Percentiles rank a stretch among this genome's conserved stretches.
Conservation (phyloP, 2,888 invertebrate species). For the Hedya salicella region DNA sequence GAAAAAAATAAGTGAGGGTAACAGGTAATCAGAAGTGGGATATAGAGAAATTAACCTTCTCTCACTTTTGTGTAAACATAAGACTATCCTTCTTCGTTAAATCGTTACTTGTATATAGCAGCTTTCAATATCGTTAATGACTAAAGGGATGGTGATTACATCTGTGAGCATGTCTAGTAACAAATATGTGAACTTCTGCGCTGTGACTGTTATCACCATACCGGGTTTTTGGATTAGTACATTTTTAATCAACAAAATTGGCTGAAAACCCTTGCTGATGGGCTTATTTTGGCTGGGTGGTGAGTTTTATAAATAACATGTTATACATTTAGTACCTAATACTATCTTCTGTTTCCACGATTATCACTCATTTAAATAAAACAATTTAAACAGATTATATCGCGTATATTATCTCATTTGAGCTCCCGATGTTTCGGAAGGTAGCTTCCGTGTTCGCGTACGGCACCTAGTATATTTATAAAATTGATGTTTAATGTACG, state of each 20-base stretch:
- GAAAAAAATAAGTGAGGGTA: conserved; percentile 16
- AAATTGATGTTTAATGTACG: too few species aligned
- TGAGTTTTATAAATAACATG: too few species aligned
- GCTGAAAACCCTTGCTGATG: conserved; percentile 80
- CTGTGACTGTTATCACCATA: conserved; percentile 83
- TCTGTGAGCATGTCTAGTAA: conserved; percentile 84
- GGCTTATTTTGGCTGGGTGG: conserved; percentile 82
- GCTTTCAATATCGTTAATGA: conserved; percentile 85
- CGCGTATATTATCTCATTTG: too few species aligned
- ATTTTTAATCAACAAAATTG: conserved; percentile 79
- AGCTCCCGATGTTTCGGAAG: too few species aligned
- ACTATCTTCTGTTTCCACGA: too few species aligned
- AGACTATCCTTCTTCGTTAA: conserved; percentile 56
- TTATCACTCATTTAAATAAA: too few species aligned
- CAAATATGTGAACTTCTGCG: conserved; percentile 84
- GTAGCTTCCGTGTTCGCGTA: too few species aligned
- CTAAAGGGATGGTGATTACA: conserved; percentile 87
- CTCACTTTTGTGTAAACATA: conserved; percentile 7
- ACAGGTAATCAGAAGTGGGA: neutral
- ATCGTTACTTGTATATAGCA: conserved; percentile 86
- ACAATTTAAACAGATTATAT: too few species aligned
- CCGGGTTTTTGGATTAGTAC: conserved; percentile 85
- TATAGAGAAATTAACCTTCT: neutral
- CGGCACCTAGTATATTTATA: too few species aligned
- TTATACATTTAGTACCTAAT: too few species aligned